These are phyloP conservation scores for Stichopus chloronotus DNA, from an alignment of 35 echinoderm and acorn worm species.

Conservation along the genomic window DNA sequence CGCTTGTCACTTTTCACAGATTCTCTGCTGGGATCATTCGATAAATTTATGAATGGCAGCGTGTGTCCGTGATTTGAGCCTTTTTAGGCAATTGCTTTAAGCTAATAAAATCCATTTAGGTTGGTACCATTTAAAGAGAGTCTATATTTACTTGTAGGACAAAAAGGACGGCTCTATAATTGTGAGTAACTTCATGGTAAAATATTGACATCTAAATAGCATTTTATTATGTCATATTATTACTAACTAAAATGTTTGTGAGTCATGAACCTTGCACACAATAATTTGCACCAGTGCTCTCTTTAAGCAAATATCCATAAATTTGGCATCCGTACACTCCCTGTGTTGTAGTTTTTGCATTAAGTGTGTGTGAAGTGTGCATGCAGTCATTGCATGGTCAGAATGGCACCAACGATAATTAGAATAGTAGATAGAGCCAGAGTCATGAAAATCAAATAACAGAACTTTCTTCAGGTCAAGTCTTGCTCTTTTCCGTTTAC, in stretches of 20 bases:
- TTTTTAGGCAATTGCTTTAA: constrained; percentile 16
- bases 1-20: neutral
- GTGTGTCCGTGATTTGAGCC: neutral
- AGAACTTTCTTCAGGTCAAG: neutral
- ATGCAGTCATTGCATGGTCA: neutral
- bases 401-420: neutral
- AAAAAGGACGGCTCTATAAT: neutral
- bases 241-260: no score
- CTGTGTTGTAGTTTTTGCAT: no score
- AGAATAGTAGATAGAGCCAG: no score
- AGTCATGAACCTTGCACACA: no score
- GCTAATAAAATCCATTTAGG: constrained; percentile 16
- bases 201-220: neutral
- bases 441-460: neutral
- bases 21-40: neutral
- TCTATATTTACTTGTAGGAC: neutral
- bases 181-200: neutral
- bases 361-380: no score
- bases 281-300: no score
- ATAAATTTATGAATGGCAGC: constrained; percentile 18
- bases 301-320: no score
- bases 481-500: neutral
- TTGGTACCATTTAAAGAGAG: neutral
- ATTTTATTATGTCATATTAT: no score
- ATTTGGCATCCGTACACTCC: no score